A percentile compares a stretch with the other conserved stretches of the same genome.
These are phyloP conservation scores for Ischnura elegans DNA, from an alignment of 2,888 invertebrate species.

Conservation along the genomic window DNA sequence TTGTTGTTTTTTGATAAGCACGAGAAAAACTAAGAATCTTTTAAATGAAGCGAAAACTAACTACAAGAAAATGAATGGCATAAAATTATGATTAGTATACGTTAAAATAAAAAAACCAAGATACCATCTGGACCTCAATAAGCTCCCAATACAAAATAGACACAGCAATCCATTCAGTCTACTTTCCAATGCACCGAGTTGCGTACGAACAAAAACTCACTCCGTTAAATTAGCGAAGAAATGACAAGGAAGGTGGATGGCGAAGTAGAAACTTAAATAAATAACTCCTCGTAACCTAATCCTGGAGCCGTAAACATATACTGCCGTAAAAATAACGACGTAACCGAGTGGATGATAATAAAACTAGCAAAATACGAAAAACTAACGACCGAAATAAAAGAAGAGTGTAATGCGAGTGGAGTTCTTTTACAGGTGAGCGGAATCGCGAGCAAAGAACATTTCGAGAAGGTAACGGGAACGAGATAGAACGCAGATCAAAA, in stretches of 20 bases:
- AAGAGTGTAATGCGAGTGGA: too few species aligned
- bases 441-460: too few species aligned
- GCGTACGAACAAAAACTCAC: neutral
- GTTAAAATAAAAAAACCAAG: neutral
- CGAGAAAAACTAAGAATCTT: too few species aligned
- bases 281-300: slow-evolving; percentile 10
- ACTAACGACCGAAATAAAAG: neutral
- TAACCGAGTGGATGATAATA: neutral
- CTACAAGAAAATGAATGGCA: too few species aligned
- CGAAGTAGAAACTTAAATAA: neutral
- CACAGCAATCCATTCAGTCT: neutral
- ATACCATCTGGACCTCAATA: neutral
- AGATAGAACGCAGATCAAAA: neutral
- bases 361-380: neutral
- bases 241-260: neutral
- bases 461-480: too few species aligned
- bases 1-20: too few species aligned
- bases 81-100: neutral
- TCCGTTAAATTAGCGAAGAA: neutral
- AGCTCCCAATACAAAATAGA: neutral
- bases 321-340: neutral
- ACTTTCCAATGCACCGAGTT: neutral
- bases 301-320: slow-evolving; percentile 8
- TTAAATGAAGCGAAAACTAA: too few species aligned
- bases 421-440: too few species aligned